phyloP scores from a whole-genome alignment of 92 coral and sea anemone genomes.

The Phenganax marumi region DNA sequence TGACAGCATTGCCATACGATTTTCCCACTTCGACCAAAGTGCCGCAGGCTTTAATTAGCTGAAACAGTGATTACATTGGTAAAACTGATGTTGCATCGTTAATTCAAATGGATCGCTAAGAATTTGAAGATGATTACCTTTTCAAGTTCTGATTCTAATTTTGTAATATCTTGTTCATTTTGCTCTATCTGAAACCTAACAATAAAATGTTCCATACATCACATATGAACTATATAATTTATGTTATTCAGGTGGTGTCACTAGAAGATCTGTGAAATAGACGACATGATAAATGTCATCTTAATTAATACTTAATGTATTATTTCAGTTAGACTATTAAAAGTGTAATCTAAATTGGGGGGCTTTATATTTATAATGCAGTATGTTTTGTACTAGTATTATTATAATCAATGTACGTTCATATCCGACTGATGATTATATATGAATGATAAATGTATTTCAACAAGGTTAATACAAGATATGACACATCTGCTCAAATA shows the following conservation, averaged over 20 bases:
- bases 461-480: no score
- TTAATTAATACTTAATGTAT: no score
- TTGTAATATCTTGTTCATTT: conserved; percentile 86
- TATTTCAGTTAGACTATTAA: no score
- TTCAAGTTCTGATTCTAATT: conserved; percentile 76
- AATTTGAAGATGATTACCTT: conserved; percentile 51
- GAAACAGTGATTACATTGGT: neutral
- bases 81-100: neutral
- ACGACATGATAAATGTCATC: no score
- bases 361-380: no score
- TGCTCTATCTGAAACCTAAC: conserved; percentile 85
- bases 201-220: neutral
- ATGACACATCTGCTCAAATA: no score
- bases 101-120: neutral
- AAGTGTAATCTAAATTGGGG: no score
- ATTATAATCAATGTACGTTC: no score
- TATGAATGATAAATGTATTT: no score
- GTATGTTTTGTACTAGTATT: no score
- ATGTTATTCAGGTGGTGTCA: neutral
- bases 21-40: conserved; percentile 89
- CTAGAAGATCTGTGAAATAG: no score
- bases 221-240: neutral
- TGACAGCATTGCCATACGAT: conserved; percentile 66
- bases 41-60: conserved; percentile 87
- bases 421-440: no score